Base-by-base conservation (phyloP, 1,140 invertebrate genomes). In the Drosophila kurseongensis region DNA sequence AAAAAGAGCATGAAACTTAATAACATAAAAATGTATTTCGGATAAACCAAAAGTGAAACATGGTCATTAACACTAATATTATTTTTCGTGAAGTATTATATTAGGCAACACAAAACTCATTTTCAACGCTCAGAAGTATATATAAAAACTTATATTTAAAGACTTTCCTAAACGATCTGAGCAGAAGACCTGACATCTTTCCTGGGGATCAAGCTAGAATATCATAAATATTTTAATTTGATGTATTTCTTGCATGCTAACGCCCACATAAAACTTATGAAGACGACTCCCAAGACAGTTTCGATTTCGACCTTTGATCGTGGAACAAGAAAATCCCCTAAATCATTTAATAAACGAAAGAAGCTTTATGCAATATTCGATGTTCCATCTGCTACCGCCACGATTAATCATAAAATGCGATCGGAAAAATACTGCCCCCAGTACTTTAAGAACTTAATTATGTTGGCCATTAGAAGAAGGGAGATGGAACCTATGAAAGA, bases 361-460 rank as follows among this genome's bases (percentile, higher is more conserved):
- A 10, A 27, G 66, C 18, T n/a, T 27, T 42, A n/a, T 38, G 23
- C 45, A 18, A 67, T 69, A 54, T 41, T 57, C 44, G 42, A 69
- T 36, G 42, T 65, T 68, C 18, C 47, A 52, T 29, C 23, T 36
- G 45, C 36, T 36, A 27, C 44, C 16, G 5, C 16, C 2, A 5
- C 18, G 29, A 68, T 36, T 65, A 52, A 66, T 71, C 68, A 71
- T 58, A 71, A 71, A 71, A 71, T 69, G 54, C 16, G 65, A 36
- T 57, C 65, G 5, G 29, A 48, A 48, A 7, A 48, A n/a, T 8
- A 48, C 36, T 35, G 44, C n/a, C 35, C 58, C 36, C 27, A 51
- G 41, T 42, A 36, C 62, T 48, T 44, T n/a, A 68, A 76, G 62
- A 77, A 77, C 75, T 77, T 77, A 77, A 77, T 77, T 77, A 77